phyloP scores from a whole-genome alignment of 2,888 invertebrate species.

The Allacma fusca region DNA sequence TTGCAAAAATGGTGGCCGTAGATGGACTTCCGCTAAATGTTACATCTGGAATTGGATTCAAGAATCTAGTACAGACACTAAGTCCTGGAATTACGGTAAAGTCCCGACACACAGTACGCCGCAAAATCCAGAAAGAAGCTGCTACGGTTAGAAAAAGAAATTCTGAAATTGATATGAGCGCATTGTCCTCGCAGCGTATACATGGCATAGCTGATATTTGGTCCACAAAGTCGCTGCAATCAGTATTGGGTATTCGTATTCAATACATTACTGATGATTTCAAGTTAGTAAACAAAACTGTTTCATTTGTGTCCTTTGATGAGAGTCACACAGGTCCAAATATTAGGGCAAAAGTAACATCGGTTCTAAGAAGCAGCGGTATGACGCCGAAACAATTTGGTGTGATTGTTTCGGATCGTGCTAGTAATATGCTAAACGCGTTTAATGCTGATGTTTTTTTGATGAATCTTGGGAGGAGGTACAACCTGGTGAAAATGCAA shows the following conservation, averaged over 20 bases:
- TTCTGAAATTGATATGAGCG: too few relatives aligned
- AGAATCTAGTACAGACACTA: not conserved
- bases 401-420: not conserved
- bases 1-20: not conserved
- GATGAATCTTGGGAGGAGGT: not conserved
- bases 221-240: not conserved
- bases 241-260: conserved; percentile 4
- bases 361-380: not conserved
- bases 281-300: not conserved
- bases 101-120: not conserved
- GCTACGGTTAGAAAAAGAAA: too few relatives aligned
- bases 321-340: not conserved
- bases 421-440: not conserved
- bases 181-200: not conserved
- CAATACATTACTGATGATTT: conserved; percentile 16
- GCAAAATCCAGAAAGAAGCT: not conserved
- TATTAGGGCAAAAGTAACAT: not conserved
- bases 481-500: too few relatives aligned
- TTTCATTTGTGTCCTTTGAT: not conserved
- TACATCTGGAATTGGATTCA: conserved; percentile 17
- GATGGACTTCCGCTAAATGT: not conserved
- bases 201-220: conserved; percentile 4
- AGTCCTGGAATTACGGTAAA: not conserved
- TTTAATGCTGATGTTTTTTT: conserved; percentile 10
- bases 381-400: conserved; percentile 11